Evolutionary conservation across 2,888 invertebrate species (phyloP).

Genomic region (Pyrrhia umbra): DNA sequence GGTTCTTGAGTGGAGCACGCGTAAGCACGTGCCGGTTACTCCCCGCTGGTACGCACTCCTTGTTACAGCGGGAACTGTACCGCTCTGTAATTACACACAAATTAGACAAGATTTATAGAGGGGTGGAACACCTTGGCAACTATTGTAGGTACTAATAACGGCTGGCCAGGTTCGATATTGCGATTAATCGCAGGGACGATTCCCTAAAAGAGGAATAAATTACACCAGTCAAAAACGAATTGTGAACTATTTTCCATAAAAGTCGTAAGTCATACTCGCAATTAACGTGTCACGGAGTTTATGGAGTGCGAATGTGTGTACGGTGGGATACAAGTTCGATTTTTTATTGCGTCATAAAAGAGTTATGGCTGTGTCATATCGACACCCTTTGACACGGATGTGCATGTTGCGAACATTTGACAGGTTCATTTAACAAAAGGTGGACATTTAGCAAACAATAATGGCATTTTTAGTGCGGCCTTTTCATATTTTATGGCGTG

Average conservation of each 20-base stretch:
- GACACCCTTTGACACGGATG: conserved; percentile 70
- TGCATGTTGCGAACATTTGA: conserved; percentile 76
- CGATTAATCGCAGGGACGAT: conserved; percentile 82
- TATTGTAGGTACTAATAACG: conserved; percentile 89
- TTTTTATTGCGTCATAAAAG: conserved; percentile 62
- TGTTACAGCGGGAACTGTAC: conserved; percentile 88
- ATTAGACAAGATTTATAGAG: conserved; percentile 90
- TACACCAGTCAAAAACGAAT: conserved; percentile 51
- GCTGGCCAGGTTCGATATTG: conserved; percentile 87
- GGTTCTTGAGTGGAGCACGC: conserved; percentile 73
- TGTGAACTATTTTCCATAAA: conserved; percentile 60
- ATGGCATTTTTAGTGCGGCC: conserved; percentile 86
- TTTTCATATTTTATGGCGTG: conserved; percentile 88
- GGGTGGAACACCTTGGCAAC: conserved; percentile 90
- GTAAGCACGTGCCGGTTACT: conserved; percentile 87
- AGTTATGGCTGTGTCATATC: conserved; percentile 47
- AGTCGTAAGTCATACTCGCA: conserved; percentile 68
- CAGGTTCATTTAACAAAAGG: conserved; percentile 87
- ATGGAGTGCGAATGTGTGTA: conserved; percentile 63
- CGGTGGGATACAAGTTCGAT: conserved; percentile 57
- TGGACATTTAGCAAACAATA: conserved; percentile 86
- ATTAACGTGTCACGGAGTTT: conserved; percentile 73
- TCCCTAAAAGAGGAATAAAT: conserved; percentile 72
- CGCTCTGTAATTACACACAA: conserved; percentile 90
- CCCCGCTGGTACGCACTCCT: conserved; percentile 89